A percentile compares a stretch with the other conserved stretches of the same genome.
phyloP scores from a whole-genome alignment of 2,113 vertebrate species.

The Sorex araneus region DNA sequence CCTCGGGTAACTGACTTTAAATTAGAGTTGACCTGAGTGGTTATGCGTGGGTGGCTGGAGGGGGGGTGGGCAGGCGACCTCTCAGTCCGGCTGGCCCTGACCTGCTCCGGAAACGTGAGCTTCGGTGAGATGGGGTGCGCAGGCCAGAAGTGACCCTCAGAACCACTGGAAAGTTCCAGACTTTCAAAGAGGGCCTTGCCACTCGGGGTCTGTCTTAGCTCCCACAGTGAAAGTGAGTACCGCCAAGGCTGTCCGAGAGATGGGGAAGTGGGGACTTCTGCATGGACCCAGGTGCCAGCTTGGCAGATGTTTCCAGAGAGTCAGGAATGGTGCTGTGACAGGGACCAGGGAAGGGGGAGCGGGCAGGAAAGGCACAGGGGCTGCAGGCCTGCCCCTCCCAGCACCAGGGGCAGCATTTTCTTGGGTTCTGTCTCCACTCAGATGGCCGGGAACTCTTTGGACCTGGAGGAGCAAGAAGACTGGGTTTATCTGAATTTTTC shows the following conservation, averaged over 20 bases:
- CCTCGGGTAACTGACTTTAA: not conserved
- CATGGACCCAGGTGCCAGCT: no score
- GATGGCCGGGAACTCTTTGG: not conserved
- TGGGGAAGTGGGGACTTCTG: no score
- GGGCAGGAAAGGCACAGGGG: no score
- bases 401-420: not conserved
- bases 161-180: not conserved
- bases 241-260: not conserved
- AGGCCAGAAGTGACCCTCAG: not conserved
- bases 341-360: not conserved
- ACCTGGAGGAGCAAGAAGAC: not conserved
- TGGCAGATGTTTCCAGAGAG: no score
- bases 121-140: not conserved
- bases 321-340: not conserved
- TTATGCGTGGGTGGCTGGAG: not conserved
- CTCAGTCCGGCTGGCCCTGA: not conserved
- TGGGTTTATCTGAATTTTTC: not conserved
- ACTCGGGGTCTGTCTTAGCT: not conserved
- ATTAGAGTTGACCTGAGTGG: not conserved
- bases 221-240: no score
- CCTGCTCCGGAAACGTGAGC: not conserved
- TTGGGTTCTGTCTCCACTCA: not conserved
- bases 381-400: no score
- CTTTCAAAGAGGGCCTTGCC: not conserved
- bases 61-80: not conserved